Evolutionary conservation across 2,113 vertebrate species (phyloP).

Genomic region (Passer domesticus): DNA sequence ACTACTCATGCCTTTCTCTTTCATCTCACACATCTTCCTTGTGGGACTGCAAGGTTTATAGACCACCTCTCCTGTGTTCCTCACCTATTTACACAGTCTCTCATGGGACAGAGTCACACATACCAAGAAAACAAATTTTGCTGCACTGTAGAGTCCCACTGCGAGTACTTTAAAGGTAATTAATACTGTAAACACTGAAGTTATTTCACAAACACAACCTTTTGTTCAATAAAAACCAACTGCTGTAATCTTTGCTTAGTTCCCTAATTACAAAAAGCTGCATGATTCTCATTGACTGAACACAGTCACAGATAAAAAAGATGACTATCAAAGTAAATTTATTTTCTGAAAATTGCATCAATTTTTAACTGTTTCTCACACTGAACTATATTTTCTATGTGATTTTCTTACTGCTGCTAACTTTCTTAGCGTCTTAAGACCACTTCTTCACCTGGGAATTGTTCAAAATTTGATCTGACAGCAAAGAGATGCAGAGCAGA

Average conservation of each 20-base stretch:
- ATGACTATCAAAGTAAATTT: not conserved
- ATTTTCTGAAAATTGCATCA: not conserved
- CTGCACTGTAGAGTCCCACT: not conserved
- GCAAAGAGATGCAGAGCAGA: not conserved
- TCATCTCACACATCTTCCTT: not conserved
- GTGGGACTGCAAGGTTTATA: not conserved
- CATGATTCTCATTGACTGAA: not conserved
- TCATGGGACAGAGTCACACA: not conserved
- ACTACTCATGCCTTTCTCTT: not conserved
- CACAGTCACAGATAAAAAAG: not conserved
- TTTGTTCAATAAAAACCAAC: not conserved
- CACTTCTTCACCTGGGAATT: not conserved
- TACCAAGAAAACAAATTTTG: not conserved
- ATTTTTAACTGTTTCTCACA: not conserved
- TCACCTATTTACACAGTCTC: not conserved
- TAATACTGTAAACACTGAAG: not conserved
- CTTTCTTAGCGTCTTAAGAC: not conserved
- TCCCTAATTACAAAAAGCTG: not conserved
- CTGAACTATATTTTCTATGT: not conserved
- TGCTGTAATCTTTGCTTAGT: not conserved
- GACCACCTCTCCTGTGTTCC: not conserved
- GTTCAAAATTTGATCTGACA: not conserved
- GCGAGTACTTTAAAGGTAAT: not conserved
- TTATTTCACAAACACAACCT: not conserved
- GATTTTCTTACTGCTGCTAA: not conserved